Base-by-base conservation (phyloP, 2,113 vertebrate genomes). In the Oenanthe oenanthe region DNA sequence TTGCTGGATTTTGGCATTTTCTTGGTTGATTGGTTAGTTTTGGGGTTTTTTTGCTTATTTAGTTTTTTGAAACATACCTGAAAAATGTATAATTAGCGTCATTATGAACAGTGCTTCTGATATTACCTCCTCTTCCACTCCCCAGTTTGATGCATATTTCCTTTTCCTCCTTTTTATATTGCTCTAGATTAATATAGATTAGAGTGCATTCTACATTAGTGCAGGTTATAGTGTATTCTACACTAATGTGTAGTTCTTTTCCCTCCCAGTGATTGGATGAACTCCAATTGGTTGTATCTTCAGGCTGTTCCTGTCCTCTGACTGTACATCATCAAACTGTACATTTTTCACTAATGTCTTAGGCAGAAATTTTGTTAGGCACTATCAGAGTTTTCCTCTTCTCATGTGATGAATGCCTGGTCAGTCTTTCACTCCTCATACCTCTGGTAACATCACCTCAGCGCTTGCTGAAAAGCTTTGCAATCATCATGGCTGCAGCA, bases 361-460 rank as follows among this genome's bases (percentile, higher is more conserved):
- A 25, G 21, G 19, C 47, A 91, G 32, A 62, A 56, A 17, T 31
- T 25, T 4, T 56, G 26, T 61, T 21, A 15, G 61, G 31, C 6
- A 13, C 15, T 50, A n/a, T n/a, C 28, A n/a, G 42, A 36, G 24
- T 45, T 86, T 68, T 50, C 7, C 15, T 54, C 32, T 43, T 48
- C 26, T 74, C 17, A 9, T 32, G 17, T 21, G 6, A 62, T 17
- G 13, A 38, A 57, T 19, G 7, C 6, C 32, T 81, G 19, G 36
- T 50, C 10, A 67, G 19, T 12, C 60, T 73, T 66, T 47, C 25
- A 57, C 14, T 57, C 8, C 8, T 47, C 10, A 32, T 47, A 17
- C 14, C 4, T 19, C 29, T 66, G 29, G 7, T 11, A 40, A 14
- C 50, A 53, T 17, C 7, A 26, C 13, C 17, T 18, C 0, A 0